These are phyloP conservation scores for Bimastos eiseni DNA, from an alignment of 2,888 invertebrate genomes.

Conservation along the genomic window DNA sequence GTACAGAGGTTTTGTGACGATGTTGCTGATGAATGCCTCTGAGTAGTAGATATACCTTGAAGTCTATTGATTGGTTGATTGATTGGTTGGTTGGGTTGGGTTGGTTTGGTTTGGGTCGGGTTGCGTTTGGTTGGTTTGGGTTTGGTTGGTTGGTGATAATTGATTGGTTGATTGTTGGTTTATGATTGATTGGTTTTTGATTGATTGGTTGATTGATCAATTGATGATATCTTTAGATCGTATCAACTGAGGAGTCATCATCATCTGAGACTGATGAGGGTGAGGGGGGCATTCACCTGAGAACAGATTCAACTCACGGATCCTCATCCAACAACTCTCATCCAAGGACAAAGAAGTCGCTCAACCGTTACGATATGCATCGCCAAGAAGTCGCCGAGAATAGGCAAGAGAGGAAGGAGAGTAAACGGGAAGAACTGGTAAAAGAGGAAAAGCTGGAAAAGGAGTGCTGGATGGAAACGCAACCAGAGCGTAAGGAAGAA, in stretches of 20 bases:
- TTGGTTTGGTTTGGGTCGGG: too few relatives aligned
- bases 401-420: not conserved
- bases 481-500: not conserved
- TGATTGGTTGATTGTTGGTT: too few relatives aligned
- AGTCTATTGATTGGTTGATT: too few relatives aligned
- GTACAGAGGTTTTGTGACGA: too few relatives aligned
- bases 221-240: not conserved
- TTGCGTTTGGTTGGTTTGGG: too few relatives aligned
- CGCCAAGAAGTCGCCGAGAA: not conserved
- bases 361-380: not conserved
- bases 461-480: not conserved
- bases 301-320: not conserved
- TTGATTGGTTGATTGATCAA: too few relatives aligned
- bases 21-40: too few relatives aligned
- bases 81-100: too few relatives aligned
- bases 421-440: too few relatives aligned
- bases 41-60: too few relatives aligned
- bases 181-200: too few relatives aligned
- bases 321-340: not conserved
- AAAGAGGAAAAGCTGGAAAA: not conserved
- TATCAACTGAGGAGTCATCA: constrained; percentile 4
- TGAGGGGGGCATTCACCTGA: not conserved
- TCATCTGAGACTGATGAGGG: constrained; percentile 1
- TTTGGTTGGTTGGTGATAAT: too few relatives aligned
- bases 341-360: not conserved